Evolutionary conservation across 2,797 vertebrate genomes (phyloP), one percentile per base, ranked within the genome.

Genomic region (Lophius americanus): DNA sequence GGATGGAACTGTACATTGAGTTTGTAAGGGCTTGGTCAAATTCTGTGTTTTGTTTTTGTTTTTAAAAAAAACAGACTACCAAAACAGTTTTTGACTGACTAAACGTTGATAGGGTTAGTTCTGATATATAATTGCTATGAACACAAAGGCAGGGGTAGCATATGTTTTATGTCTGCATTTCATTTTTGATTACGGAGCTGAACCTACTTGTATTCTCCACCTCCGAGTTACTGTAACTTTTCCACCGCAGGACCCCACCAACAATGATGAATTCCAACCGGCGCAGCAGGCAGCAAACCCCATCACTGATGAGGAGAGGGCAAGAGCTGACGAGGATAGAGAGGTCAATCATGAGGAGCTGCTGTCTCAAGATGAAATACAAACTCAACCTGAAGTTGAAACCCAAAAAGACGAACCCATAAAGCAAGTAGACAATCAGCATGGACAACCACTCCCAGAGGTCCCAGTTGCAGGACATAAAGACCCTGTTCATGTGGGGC

Each of bases 401-500:
- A 42, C 32, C 10, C 64, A 54, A 11, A 52, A 79, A 48, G 73
- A 79, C 2, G 71, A 70, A 35, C 13, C 23, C 3, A 9, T 62
- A 23, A 48, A 65, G 14, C 42, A 77, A 53, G 39, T 35, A 47
- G 51, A 79, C 4, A 68, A 76, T 48, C 68, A 73, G 12, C 43
- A 73, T 48, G 68, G 32, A 74, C 83, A 82, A 38, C 76, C 88
- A 53, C 51, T 68, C 54, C 61, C 38, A 68, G 66, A 86, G 54
- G 57, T n/a, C 12, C 68, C 55, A 51, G 80, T 46, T 68, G 79
- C 50, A 60, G 63, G 85, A 47, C 64, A 74, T 8, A 13, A 51
- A 35, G 46, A 52, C 0, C 79, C 84, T 44, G 86, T 86, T 46
- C 91, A 93, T 68, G 79, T 83, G 60, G 88, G 89, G 8, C 90